Evolutionary conservation across 2,113 vertebrate species (phyloP).

Genomic region (Balaenoptera acutorostrata): DNA sequence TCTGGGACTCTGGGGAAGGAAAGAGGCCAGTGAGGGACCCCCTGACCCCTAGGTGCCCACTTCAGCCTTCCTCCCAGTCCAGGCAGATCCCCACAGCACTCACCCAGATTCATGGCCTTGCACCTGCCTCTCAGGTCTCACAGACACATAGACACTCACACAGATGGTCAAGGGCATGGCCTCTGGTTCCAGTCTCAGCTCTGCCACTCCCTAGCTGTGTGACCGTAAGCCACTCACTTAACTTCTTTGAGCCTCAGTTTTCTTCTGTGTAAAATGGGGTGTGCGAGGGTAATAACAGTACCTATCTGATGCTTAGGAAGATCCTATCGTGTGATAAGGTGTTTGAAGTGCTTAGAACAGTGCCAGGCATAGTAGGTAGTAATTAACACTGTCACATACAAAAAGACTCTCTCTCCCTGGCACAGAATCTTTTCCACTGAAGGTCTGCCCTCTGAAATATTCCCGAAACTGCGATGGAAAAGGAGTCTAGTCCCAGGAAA

Average conservation of each 20-base stretch:
- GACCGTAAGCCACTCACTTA: background rate
- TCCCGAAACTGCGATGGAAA: background rate
- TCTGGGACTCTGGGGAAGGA: slow-evolving; percentile 79
- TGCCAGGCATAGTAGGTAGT: background rate
- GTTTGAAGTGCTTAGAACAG: background rate
- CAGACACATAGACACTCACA: background rate
- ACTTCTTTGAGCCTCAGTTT: background rate
- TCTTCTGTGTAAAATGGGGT: background rate
- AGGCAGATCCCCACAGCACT: background rate
- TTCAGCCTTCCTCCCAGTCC: background rate
- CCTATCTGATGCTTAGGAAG: background rate
- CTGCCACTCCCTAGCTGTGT: background rate
- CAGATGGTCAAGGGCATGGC: background rate
- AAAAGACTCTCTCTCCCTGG: background rate
- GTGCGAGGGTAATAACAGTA: background rate
- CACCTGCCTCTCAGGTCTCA: background rate
- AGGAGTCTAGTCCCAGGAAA: background rate
- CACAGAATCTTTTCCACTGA: background rate
- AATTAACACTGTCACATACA: background rate
- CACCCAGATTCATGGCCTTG: background rate
- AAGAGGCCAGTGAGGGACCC: slow-evolving; percentile 31
- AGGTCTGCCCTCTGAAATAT: background rate
- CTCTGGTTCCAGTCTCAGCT: background rate
- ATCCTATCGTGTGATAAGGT: background rate
- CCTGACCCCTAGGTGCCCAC: background rate